These are phyloP conservation scores for Boloria selene DNA, from an alignment of 2,888 invertebrate species.

Conservation along the genomic window DNA sequence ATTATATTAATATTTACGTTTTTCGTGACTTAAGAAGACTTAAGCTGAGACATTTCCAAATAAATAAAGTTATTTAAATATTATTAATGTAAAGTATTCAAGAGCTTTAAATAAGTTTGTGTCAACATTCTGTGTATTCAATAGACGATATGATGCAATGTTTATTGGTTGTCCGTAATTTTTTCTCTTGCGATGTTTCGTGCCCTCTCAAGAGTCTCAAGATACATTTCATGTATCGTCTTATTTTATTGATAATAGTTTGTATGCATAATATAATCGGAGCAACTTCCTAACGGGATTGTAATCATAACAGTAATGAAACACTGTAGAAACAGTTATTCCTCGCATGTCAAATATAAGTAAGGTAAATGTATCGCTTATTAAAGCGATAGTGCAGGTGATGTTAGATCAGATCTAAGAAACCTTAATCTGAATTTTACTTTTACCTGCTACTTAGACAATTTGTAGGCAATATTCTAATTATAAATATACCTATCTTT, in stretches of 20 bases:
- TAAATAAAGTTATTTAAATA: conserved; percentile 44
- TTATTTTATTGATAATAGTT: conserved; percentile 37
- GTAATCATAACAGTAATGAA: conserved; percentile 65
- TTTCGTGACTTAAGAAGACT: conserved; percentile 46
- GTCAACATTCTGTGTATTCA: conserved; percentile 29
- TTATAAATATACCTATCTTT: conserved; percentile 54
- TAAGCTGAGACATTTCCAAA: conserved; percentile 62
- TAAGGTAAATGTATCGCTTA: conserved; percentile 43
- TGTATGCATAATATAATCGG: conserved; percentile 34
- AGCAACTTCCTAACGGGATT: conserved; percentile 47
- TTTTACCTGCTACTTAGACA: conserved; percentile 53
- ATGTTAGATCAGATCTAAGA: conserved; percentile 34
- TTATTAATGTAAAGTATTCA: conserved; percentile 53
- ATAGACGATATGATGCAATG: conserved; percentile 22
- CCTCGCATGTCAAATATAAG: conserved; percentile 61
- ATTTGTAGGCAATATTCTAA: conserved; percentile 61
- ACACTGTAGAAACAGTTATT: conserved; percentile 60
- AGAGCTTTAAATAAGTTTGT: conserved; percentile 58
- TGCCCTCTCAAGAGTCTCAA: conserved; percentile 17
- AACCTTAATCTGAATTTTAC: conserved; percentile 32
- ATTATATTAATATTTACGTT: conserved; percentile 48
- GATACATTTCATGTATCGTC: conserved; percentile 11
- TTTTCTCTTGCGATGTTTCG: conserved; percentile 21
- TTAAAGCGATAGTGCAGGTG: conserved; percentile 42
- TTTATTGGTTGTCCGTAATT: conserved; percentile 17